These are phyloP conservation scores for Sylvietta virens DNA, from an alignment of 2,113 vertebrate genomes.

Conservation along the genomic window DNA sequence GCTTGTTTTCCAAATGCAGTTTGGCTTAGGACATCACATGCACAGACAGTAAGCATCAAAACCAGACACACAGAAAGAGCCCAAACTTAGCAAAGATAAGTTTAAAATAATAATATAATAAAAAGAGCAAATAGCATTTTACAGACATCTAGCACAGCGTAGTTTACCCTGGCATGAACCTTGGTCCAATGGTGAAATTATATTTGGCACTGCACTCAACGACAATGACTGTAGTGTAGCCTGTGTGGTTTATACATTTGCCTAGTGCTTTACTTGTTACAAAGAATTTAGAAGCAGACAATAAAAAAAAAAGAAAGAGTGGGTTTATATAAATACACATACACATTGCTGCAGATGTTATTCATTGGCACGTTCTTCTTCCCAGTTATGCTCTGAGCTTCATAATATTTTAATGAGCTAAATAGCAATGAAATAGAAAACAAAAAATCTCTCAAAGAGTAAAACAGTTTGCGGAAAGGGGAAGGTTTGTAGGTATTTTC, in stretches of 20 bases:
- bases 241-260: constrained; percentile 22
- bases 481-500: background rate
- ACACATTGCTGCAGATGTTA: constrained; percentile 64
- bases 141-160: constrained; percentile 41
- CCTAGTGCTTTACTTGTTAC: constrained; percentile 16
- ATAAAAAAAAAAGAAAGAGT: background rate
- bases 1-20: background rate
- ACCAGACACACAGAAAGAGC: background rate
- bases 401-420: constrained; percentile 71
- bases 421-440: constrained; percentile 60
- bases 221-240: constrained; percentile 34
- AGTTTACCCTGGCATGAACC: constrained; percentile 64
- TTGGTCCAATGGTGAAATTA: constrained; percentile 61
- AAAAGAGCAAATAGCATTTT: constrained; percentile 45
- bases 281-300: constrained; percentile 56
- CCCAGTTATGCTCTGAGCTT: constrained; percentile 57
- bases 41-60: background rate
- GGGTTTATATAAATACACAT: constrained; percentile 53
- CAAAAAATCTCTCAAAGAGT: constrained; percentile 42
- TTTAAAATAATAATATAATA: constrained; percentile 58
- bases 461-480: background rate
- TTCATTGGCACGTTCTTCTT: constrained; percentile 53
- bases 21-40: background rate
- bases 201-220: constrained; percentile 17
- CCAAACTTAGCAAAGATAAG: background rate